Conservation (phyloP, 1,140 invertebrate species). For the Doryteuthis pealeii region DNA sequence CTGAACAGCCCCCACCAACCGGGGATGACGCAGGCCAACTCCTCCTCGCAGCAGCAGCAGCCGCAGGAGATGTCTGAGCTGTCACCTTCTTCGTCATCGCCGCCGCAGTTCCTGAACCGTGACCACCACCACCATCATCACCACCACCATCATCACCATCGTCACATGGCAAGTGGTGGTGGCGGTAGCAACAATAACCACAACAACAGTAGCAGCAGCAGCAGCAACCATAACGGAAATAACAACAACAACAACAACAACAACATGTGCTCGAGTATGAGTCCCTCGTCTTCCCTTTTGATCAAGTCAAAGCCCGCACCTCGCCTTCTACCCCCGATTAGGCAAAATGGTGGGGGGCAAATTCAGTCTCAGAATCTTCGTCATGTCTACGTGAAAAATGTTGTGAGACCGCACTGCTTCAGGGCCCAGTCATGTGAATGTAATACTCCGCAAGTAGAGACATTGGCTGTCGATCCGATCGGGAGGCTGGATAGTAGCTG, state of each 20-base stretch:
- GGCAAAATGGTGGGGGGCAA: slow-evolving; percentile 20
- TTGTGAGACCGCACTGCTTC: slow-evolving; percentile 22
- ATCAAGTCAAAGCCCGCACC: slow-evolving; percentile 16
- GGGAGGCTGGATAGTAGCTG: slow-evolving; percentile 27
- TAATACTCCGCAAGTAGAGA: slow-evolving; percentile 35
- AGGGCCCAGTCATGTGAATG: slow-evolving; percentile 17
- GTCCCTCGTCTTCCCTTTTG: not conserved
- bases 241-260: not conserved
- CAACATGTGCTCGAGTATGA: not conserved
- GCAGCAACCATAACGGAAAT: not conserved
- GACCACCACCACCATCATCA: not conserved
- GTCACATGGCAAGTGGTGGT: no score
- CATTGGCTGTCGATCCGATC: slow-evolving; percentile 39
- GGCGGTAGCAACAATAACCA: not conserved
- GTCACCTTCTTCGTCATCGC: not conserved
- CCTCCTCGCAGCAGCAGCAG: not conserved
- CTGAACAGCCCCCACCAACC: not conserved
- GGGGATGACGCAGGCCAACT: not conserved
- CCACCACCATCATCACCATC: not conserved
- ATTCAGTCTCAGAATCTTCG: slow-evolving; percentile 18
- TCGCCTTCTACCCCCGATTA: slow-evolving; percentile 38
- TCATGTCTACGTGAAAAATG: slow-evolving; percentile 29
- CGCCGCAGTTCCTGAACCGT: not conserved
- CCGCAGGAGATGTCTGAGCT: not conserved
- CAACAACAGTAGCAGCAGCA: not conserved